Percentiles rank a stretch among this genome's conserved stretches.
These are phyloP conservation scores for Bombus breviceps DNA, from an alignment of 1,140 invertebrate species.

Conservation along the genomic window DNA sequence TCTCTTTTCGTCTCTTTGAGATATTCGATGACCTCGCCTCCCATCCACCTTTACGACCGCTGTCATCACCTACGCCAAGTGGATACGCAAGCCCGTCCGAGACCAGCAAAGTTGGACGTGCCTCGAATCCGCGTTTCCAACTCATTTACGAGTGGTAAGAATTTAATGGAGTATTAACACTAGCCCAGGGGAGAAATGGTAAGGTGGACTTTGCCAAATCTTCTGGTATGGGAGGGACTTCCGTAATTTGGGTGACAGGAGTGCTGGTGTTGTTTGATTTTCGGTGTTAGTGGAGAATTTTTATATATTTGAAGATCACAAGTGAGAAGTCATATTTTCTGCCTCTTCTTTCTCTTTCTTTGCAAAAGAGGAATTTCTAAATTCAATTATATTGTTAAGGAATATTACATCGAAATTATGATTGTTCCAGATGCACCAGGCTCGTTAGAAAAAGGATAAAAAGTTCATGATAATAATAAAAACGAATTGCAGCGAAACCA, in stretches of 20 bases:
- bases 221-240: not conserved
- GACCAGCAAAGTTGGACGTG: conserved; percentile 57
- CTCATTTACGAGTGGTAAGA: conserved; percentile 69
- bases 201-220: conserved; percentile 3
- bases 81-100: conserved; percentile 26
- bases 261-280: not conserved
- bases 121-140: conserved; percentile 53
- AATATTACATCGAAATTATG: no score
- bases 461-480: no score
- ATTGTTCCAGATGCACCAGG: no score
- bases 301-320: not conserved
- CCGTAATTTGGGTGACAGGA: no score
- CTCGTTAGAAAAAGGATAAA: no score
- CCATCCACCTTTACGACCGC: conserved; percentile 10
- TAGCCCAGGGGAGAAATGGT: conserved; percentile 25
- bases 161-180: conserved; percentile 69
- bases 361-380: no score
- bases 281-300: not conserved
- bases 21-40: not conserved
- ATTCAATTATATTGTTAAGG: no score
- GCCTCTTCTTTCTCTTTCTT: no score
- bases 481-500: no score
- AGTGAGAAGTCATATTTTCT: no score
- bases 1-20: not conserved
- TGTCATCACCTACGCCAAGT: conserved; percentile 5